A percentile compares a stretch with the other conserved stretches of the same genome.
These are phyloP conservation scores for Caenorhabditis plicata DNA, from an alignment of 2,888 invertebrate genomes.

Conservation along the genomic window DNA sequence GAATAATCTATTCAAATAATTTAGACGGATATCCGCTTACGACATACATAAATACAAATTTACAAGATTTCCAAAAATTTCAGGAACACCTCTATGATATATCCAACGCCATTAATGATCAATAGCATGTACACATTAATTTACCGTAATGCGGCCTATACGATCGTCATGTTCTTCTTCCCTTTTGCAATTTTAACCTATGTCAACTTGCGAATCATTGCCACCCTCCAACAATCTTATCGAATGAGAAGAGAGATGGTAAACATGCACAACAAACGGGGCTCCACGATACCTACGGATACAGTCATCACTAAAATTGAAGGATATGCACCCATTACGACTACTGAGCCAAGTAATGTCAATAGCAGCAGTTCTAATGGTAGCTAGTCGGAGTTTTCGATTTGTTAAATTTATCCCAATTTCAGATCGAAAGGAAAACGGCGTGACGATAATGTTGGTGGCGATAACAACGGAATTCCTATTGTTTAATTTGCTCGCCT, in stretches of 20 bases:
- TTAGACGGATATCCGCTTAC: too few relatives aligned
- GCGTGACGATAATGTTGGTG: conserved; percentile 58
- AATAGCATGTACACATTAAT: conserved; percentile 40
- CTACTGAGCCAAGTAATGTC: conserved; percentile 12
- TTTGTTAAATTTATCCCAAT: background rate
- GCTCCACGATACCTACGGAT: conserved; percentile 25
- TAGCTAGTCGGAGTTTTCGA: conserved; percentile 10
- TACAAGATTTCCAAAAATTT: too few relatives aligned
- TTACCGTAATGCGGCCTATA: conserved; percentile 52
- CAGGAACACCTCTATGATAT: conserved; percentile 42
- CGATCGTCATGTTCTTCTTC: conserved; percentile 56
- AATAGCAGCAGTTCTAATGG: conserved; percentile 5
- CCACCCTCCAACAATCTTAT: conserved; percentile 42
- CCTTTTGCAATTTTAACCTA: conserved; percentile 54
- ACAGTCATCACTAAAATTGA: conserved; percentile 23
- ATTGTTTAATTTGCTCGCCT: conserved; percentile 58
- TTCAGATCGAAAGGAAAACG: conserved; percentile 51
- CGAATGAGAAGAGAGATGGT: conserved; percentile 31
- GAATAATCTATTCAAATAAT: too few relatives aligned
- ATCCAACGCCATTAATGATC: conserved; percentile 48
- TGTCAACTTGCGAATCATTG: conserved; percentile 52
- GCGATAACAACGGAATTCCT: conserved; percentile 60
- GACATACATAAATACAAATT: too few relatives aligned
- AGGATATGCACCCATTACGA: conserved; percentile 19
- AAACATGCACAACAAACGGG: conserved; percentile 11